Conservation (phyloP, 2,113 vertebrate genomes). For the Terrapene triunguis region DNA sequence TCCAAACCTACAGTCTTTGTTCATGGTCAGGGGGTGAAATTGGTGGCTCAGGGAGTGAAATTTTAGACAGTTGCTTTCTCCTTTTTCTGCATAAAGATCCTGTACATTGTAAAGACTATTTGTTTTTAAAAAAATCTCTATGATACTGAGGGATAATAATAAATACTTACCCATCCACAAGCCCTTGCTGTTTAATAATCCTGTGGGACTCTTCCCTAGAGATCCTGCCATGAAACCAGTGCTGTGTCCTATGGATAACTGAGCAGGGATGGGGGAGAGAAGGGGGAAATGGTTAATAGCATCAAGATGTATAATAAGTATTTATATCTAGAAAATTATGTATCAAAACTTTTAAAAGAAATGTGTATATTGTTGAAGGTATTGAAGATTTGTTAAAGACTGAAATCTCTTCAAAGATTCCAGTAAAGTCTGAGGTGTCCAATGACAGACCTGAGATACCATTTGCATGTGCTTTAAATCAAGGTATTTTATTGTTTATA, state of each 20-base stretch:
- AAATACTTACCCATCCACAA: constrained; percentile 93
- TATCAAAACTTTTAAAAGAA: constrained; percentile 55
- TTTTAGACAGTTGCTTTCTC: not conserved
- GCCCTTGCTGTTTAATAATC: constrained; percentile 95
- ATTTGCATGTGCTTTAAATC: not conserved
- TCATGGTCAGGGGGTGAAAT: not conserved
- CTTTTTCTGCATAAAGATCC: not conserved
- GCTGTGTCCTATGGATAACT: constrained; percentile 97
- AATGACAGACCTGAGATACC: not conserved
- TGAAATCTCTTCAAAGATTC: constrained; percentile 11
- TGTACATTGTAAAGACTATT: not conserved
- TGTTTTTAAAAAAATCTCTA: not conserved
- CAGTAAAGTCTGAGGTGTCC: not conserved
- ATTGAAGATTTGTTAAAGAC: not conserved
- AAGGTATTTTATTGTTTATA: not conserved
- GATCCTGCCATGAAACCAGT: constrained; percentile 97
- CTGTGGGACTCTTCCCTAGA: constrained; percentile 95
- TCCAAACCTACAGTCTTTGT: not conserved
- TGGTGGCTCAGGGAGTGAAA: not conserved
- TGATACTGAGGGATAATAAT: no score
- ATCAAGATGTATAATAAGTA: not conserved
- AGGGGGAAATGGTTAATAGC: not conserved
- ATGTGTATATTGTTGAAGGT: not conserved
- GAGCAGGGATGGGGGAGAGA: constrained; percentile 24
- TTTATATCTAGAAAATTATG: not conserved